Percentiles rank a stretch among this genome's conserved stretches.
Conservation (phyloP, 2,888 invertebrate species). For the Clivina fossor region DNA sequence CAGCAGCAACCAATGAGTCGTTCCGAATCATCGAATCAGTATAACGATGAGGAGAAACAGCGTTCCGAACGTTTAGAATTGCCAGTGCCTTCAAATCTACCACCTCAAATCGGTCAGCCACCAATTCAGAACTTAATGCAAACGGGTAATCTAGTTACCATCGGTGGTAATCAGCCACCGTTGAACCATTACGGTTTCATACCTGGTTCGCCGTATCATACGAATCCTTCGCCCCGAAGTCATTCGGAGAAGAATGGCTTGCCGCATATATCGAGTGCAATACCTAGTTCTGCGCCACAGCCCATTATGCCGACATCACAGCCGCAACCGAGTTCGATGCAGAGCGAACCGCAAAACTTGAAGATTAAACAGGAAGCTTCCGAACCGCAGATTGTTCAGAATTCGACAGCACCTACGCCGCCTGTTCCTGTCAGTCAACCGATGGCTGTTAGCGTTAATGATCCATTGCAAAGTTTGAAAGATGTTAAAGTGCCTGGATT, state of each 20-base stretch:
- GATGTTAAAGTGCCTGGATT: slow-evolving; percentile 79
- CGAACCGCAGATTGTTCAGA: background rate
- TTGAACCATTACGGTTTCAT: slow-evolving; percentile 66
- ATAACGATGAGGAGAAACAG: slow-evolving; percentile 11
- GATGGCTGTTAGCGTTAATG: slow-evolving; percentile 52
- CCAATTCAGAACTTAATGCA: slow-evolving; percentile 61
- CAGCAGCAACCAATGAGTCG: slow-evolving; percentile 41
- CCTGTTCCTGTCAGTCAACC: slow-evolving; percentile 40
- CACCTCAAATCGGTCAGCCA: slow-evolving; percentile 57
- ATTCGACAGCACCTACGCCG: slow-evolving; percentile 7
- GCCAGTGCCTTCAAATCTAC: slow-evolving; percentile 46
- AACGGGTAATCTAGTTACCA: slow-evolving; percentile 62
- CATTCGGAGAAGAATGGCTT: slow-evolving; percentile 8
- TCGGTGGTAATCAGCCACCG: slow-evolving; percentile 58
- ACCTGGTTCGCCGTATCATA: slow-evolving; percentile 47
- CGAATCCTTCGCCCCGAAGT: slow-evolving; percentile 11
- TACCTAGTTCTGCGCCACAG: slow-evolving; percentile 25
- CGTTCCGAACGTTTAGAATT: slow-evolving; percentile 55
- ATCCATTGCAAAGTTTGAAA: slow-evolving; percentile 76
- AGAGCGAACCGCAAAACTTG: slow-evolving; percentile 69
- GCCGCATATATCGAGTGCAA: slow-evolving; percentile 5
- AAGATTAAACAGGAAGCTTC: slow-evolving; percentile 68
- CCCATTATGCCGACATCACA: slow-evolving; percentile 11
- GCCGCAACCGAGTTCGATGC: slow-evolving; percentile 42
- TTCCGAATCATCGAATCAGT: slow-evolving; percentile 34